Base-by-base conservation (phyloP, 2,888 invertebrate genomes). In the Synergus gifuensis region DNA sequence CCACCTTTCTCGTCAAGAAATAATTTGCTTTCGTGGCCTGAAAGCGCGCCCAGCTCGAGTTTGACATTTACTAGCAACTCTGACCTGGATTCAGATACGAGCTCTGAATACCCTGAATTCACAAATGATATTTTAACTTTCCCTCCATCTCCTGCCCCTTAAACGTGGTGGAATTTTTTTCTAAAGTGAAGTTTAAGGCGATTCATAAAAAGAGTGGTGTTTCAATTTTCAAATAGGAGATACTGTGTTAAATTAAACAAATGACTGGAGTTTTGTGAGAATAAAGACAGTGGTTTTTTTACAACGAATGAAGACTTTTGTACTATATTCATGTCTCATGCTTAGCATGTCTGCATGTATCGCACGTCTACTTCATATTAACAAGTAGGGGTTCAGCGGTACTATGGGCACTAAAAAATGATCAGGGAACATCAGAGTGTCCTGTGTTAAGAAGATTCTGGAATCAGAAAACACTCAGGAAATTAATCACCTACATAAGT, bases 71-170 rank as follows among this genome's bases (percentile, higher is more conserved):
- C 92, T 3, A 92, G 91, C 67, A 92, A 92, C 79, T 92, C 92
- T 1, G 92, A 92, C n/a, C 78, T 92, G 2, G 92, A 92, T 67
- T 91, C 91, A 0, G 91, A 92, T 76, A 91, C 91, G 4, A 92
- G 92, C 77, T 91, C 91, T 2, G 92, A 92, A 67, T 92, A 92
- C 83, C 92, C 92, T 0, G 93, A 93, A 81, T 93, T 92, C 78
- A 90, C 89, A 16, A 91, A 90, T 78, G 92, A 93, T 79, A 86
- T 91, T 78, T 83, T 90, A 3, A 90, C 90, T 0, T 91, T 92
- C 78, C 92, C 92, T 46, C 91, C 92, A 5, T 92, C 92, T 4
- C 91, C 92, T 46, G 92, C 92, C 63, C 92, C 92, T 69, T 92
- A 85, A 87, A 64, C 80, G 60, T 40, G 18, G 28, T 12, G 28